Evolutionary conservation across 1,140 invertebrate genomes (phyloP), one percentile per base, ranked within the genome.

Genomic region (Sinella curviseta): DNA sequence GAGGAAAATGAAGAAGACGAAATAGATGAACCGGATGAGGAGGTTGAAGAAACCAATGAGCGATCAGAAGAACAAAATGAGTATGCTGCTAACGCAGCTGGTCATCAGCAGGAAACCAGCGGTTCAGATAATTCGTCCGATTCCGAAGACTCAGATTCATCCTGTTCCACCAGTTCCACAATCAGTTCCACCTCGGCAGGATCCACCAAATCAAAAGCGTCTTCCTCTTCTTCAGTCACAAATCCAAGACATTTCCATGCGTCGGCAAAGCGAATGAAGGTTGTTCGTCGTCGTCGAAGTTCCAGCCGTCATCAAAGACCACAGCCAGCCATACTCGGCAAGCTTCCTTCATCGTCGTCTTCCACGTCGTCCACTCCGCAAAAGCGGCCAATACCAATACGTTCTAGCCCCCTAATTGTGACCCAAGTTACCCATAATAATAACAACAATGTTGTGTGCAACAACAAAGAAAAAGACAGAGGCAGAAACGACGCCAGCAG

Each of bases 101-200:
- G 80, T 26, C 55, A 79, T n/a, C n/a, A n/a, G n/a, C 78, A 82
- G 55, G 80, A 67, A 31, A 77, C 65, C n/a, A 35, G 76, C 35
- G 26, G 77, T n/a, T 76, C 65, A 76, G 35, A 80, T 73, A 76
- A 30, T 30, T 75, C 73, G 3, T 39, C 34, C n/a, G n/a, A n/a
- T n/a, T n/a, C n/a, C n/a, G n/a, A n/a, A 3, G 73, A 48, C 36
- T 75, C 73, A 1, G 65, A 70, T 33, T 70, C 65, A 14, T 70
- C 65, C 2, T 31, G 26, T 14, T 70, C 65, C 12, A 2, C n/a
- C 8, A 8, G 4, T 12, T 70, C 65, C 3, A 31, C 55, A 14
- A 24, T 12, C 24, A 60, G 14, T 24, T 60, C 28, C 12, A 70
- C 12, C 26, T 70, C 65, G n/a, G n/a, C n/a, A n/a, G n/a, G n/a